A percentile compares a stretch with the other conserved stretches of the same genome.
phyloP scores from a whole-genome alignment of 2,888 invertebrate species.

The Exocentrus adspersus region DNA sequence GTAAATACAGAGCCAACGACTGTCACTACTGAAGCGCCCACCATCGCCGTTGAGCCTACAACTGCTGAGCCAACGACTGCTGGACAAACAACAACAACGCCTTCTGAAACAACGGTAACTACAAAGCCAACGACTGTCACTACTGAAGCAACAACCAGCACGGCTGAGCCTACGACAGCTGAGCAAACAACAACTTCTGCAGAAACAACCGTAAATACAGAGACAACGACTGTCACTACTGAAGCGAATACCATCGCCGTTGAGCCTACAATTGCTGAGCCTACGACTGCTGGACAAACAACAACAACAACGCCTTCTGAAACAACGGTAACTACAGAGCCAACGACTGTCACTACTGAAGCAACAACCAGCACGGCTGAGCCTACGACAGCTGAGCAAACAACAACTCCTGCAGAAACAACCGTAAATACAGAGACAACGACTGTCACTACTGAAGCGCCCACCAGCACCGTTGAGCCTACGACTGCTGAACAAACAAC shows the following conservation, averaged over 20 bases:
- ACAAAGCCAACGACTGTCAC: background rate
- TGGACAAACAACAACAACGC: background rate
- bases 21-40: background rate
- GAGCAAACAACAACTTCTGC: background rate
- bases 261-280: background rate
- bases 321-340: background rate
- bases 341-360: background rate
- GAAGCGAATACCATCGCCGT: background rate
- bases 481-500: background rate
- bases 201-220: background rate
- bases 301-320: background rate
- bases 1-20: background rate
- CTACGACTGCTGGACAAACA: too few species aligned
- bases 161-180: background rate
- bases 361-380: background rate
- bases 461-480: background rate
- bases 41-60: background rate
- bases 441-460: background rate
- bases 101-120: constrained; percentile 10
- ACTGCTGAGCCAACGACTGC: background rate
- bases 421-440: background rate
- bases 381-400: background rate
- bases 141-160: background rate
- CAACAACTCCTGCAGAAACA: too few species aligned
- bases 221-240: background rate